phyloP scores from a whole-genome alignment of 1,140 invertebrate genomes.

The Anastrepha obliqua region DNA sequence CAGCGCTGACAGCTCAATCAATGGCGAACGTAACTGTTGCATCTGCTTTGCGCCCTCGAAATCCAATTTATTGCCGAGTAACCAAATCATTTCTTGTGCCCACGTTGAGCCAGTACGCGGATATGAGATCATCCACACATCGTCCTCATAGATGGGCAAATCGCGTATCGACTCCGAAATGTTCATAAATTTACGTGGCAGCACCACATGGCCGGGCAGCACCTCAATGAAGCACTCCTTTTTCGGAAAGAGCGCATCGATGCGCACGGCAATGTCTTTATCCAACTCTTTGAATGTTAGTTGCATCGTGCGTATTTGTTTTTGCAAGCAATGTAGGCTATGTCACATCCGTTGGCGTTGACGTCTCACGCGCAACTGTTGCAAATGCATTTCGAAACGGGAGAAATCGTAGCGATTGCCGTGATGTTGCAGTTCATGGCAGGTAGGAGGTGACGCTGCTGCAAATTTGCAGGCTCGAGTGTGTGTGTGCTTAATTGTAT shows the following conservation, averaged over 20 bases:
- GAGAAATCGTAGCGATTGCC: background rate
- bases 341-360: conserved; percentile 51
- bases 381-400: background rate
- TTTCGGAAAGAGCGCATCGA: conserved; percentile 81
- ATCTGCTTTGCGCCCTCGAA: conserved; percentile 83
- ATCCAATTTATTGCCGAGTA: conserved; percentile 86
- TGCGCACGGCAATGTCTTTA: conserved; percentile 77
- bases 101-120: conserved; percentile 91
- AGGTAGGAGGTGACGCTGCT: background rate
- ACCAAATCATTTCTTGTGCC: conserved; percentile 92
- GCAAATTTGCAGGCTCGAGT: background rate
- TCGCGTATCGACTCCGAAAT: conserved; percentile 82
- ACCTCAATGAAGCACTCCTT: conserved; percentile 82
- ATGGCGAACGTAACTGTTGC: conserved; percentile 78
- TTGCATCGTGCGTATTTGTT: conserved; percentile 65
- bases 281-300: conserved; percentile 80
- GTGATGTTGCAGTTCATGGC: background rate
- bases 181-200: conserved; percentile 81
- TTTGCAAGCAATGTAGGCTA: no score
- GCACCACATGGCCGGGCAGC: conserved; percentile 80
- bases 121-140: conserved; percentile 88
- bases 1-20: conserved; percentile 77
- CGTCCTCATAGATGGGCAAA: conserved; percentile 80
- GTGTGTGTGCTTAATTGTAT: conserved; percentile 7
- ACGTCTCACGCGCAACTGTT: conserved; percentile 45